phyloP scores from a whole-genome alignment of 2,888 invertebrate species.

The Digitonthophagus gazella region DNA sequence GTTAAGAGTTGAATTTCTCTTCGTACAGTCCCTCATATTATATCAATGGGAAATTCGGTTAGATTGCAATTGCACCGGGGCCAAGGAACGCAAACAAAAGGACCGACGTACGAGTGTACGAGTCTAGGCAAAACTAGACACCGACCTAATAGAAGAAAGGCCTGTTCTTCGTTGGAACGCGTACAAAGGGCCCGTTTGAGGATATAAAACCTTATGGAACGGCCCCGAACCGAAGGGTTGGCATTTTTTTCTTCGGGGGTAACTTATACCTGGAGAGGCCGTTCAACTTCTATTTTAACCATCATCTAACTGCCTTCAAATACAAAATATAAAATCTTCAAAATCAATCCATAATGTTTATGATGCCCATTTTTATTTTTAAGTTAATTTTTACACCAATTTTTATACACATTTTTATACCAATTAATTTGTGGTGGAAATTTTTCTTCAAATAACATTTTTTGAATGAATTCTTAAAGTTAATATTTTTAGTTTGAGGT shows the following conservation, averaged over 20 bases:
- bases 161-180: slow-evolving; percentile 1
- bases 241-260: background rate
- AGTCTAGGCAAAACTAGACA: slow-evolving; percentile 15
- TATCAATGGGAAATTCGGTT: slow-evolving; percentile 11
- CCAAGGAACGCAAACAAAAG: slow-evolving; percentile 6
- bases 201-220: slow-evolving; percentile 1
- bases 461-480: background rate
- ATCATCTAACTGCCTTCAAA: too few relatives aligned
- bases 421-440: too few relatives aligned
- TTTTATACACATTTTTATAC: too few relatives aligned
- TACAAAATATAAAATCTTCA: background rate
- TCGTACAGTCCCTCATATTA: slow-evolving; percentile 11
- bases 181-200: slow-evolving; percentile 14
- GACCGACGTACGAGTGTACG: too few relatives aligned
- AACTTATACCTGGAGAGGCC: background rate
- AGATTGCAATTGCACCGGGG: slow-evolving; percentile 13
- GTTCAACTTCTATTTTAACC: too few relatives aligned
- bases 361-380: too few relatives aligned
- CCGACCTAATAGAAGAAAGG: slow-evolving; percentile 5
- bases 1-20: slow-evolving; percentile 2
- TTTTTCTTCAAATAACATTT: background rate
- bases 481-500: too few relatives aligned
- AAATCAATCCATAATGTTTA: too few relatives aligned
- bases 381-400: too few relatives aligned
- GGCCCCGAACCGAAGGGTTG: background rate